phyloP scores from a whole-genome alignment of 2,113 vertebrate species.

The Gallinago paraguaiae region DNA sequence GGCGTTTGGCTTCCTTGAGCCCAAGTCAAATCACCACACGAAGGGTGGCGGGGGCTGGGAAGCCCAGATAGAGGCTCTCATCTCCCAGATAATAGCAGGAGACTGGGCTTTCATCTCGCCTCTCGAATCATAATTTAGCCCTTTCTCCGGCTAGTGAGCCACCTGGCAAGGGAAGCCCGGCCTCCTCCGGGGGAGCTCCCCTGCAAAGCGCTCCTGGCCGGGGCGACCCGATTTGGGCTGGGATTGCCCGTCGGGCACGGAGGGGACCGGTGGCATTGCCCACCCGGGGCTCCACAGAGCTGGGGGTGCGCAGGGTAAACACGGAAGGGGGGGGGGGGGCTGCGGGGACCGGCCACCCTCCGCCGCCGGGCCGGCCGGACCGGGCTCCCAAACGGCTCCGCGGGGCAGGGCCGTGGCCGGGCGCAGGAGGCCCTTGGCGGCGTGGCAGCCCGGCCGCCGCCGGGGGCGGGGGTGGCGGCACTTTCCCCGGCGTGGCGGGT shows the following conservation, averaged over 20 bases:
- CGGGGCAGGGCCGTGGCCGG: neutral
- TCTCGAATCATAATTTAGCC: neutral
- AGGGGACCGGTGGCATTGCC: conserved; percentile 4
- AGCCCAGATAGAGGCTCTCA: neutral
- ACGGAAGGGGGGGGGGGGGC: neutral
- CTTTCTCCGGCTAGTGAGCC: conserved; percentile 8
- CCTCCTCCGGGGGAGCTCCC: neutral
- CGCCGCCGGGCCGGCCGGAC: neutral
- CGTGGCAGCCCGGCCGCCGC: neutral
- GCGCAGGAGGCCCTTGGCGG: neutral
- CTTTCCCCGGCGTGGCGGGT: neutral
- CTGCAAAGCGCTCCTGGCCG: neutral
- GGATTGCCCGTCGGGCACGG: neutral
- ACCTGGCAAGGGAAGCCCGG: neutral
- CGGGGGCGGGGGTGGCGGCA: neutral
- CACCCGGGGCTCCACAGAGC: neutral
- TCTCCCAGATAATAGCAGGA: conserved; percentile 8
- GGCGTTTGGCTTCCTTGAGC: neutral
- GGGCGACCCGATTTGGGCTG: neutral
- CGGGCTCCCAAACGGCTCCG: neutral
- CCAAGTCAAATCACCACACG: neutral
- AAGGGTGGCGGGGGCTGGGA: neutral
- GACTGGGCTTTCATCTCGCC: conserved; percentile 23
- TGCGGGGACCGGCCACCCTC: neutral
- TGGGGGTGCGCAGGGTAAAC: neutral